Percentiles rank a stretch among this genome's conserved stretches.
phyloP scores from a whole-genome alignment of 2,888 invertebrate genomes.

The Cheilosia soror region DNA sequence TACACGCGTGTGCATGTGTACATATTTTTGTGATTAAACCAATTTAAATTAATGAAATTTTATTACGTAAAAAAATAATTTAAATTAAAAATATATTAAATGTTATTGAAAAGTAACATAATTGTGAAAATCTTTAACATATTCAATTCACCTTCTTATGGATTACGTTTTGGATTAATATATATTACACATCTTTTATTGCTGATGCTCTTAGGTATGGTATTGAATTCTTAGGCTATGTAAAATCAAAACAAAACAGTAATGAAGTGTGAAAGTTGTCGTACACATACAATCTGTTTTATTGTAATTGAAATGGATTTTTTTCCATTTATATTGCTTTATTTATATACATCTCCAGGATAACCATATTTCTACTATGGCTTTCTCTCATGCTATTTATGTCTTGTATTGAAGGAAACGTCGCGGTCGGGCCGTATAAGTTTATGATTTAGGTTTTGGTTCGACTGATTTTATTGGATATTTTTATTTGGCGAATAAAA shows the following conservation, averaged over 20 bases:
- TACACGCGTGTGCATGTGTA: conserved; percentile 54
- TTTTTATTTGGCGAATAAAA: conserved; percentile 53
- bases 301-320: neutral
- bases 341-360: conserved; percentile 4
- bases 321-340: conserved; percentile 3
- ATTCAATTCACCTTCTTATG: conserved; percentile 73
- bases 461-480: conserved; percentile 56
- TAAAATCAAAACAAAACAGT: neutral
- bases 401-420: conserved; percentile 2
- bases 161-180: conserved; percentile 76
- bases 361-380: conserved; percentile 14
- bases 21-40: conserved; percentile 47
- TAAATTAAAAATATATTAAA: conserved; percentile 69
- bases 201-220: conserved; percentile 72
- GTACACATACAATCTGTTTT: no score
- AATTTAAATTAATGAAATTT: conserved; percentile 70
- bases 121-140: conserved; percentile 72
- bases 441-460: conserved; percentile 60
- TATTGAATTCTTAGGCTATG: neutral
- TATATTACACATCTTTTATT: conserved; percentile 70
- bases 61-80: conserved; percentile 61
- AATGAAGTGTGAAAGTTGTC: no score
- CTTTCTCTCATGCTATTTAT: conserved; percentile 21
- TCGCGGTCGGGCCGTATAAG: conserved; percentile 33
- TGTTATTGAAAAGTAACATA: conserved; percentile 75